These are phyloP conservation scores for Lepus timidus DNA, from an alignment of 2,113 vertebrate species.

Conservation along the genomic window DNA sequence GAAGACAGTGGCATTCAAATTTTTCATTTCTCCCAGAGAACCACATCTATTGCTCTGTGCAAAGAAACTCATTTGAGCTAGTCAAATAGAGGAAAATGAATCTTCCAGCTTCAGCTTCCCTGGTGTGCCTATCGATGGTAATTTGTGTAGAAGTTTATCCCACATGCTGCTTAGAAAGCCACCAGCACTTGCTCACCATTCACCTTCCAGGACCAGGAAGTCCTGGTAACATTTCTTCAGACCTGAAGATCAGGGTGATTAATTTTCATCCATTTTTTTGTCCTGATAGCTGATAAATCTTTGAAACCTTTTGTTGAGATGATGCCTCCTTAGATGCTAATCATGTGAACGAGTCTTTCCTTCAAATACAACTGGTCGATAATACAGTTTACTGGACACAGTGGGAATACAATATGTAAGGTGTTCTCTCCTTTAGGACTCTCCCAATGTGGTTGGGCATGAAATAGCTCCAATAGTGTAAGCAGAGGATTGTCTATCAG, in stretches of 20 bases:
- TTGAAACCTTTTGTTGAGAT: slow-evolving; percentile 28
- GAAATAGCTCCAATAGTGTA: neutral
- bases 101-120: slow-evolving; percentile 35
- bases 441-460: neutral
- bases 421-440: neutral
- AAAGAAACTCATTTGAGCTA: slow-evolving; percentile 63
- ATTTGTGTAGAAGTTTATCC: slow-evolving; percentile 46
- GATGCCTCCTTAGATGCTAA: neutral
- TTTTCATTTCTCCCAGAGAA: slow-evolving; percentile 52
- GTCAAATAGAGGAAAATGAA: slow-evolving; percentile 63
- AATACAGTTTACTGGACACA: neutral
- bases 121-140: slow-evolving; percentile 47
- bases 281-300: neutral
- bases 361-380: slow-evolving; percentile 46
- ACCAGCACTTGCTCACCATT: neutral
- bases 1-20: neutral
- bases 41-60: neutral
- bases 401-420: neutral
- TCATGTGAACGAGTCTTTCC: neutral
- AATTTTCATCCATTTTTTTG: slow-evolving; percentile 22
- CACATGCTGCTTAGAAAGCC: slow-evolving; percentile 47
- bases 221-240: neutral
- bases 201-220: slow-evolving; percentile 8
- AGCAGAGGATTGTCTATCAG: neutral
- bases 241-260: slow-evolving; percentile 49